Conservation (phyloP, 2,797 vertebrate species). For the Scolopax rusticola region DNA sequence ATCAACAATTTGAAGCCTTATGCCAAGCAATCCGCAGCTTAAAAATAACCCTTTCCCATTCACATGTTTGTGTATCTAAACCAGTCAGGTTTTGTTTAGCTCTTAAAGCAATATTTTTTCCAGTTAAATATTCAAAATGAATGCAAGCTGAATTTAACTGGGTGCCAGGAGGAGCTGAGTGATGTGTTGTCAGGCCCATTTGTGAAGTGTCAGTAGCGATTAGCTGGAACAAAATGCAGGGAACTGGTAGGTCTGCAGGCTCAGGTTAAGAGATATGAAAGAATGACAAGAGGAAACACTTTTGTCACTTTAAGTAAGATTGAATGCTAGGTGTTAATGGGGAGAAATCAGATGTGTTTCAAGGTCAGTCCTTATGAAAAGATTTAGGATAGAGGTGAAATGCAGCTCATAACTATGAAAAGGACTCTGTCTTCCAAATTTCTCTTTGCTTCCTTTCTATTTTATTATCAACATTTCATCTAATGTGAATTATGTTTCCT, state of each 20-base stretch:
- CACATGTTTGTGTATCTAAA: not conserved
- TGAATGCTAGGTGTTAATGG: not conserved
- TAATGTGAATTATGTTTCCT: slow-evolving; percentile 6
- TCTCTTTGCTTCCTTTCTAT: slow-evolving; percentile 31
- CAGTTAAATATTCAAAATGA: slow-evolving; percentile 3
- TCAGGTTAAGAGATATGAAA: not conserved
- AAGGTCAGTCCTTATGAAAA: not conserved
- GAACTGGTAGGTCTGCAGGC: not conserved
- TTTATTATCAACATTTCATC: not conserved
- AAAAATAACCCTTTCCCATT: not conserved
- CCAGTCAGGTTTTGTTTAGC: not conserved
- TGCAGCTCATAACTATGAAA: not conserved
- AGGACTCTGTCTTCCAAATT: not conserved
- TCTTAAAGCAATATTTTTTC: slow-evolving; percentile 14
- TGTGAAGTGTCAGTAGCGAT: not conserved
- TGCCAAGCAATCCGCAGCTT: not conserved
- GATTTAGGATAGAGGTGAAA: not conserved
- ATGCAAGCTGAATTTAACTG: not conserved
- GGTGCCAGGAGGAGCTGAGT: not conserved
- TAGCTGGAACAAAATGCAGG: not conserved
- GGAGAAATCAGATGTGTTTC: not conserved
- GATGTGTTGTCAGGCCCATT: not conserved
- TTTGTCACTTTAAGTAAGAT: not conserved
- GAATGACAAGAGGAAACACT: not conserved
- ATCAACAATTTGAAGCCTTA: not conserved